Conservation (phyloP, 2,888 invertebrate genomes). For the Alcis repandata region DNA sequence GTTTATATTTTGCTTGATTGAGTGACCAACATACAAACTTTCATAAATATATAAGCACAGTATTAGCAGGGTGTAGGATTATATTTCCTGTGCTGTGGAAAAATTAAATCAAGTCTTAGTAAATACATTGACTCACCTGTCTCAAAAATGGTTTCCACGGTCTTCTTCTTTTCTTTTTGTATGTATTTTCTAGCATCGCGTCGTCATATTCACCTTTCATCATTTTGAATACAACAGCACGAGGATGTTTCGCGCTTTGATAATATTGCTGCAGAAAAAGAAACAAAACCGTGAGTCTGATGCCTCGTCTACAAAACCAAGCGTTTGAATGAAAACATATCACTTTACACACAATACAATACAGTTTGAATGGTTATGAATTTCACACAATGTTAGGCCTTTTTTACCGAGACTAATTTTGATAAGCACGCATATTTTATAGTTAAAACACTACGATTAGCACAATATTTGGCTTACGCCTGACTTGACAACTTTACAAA, state of each 20-base stretch:
- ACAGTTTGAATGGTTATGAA: background rate
- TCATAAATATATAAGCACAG: too few relatives aligned
- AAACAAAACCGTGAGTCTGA: conserved; percentile 5
- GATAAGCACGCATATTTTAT: background rate
- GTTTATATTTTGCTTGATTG: too few relatives aligned
- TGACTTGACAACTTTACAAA: too few relatives aligned
- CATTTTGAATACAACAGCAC: conserved; percentile 7
- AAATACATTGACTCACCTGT: conserved; percentile 32
- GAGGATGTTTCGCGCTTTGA: background rate
- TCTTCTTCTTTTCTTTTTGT: background rate
- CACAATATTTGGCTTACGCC: too few relatives aligned
- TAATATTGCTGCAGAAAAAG: conserved; percentile 21
- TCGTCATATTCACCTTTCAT: conserved; percentile 7
- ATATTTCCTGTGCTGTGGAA: too few relatives aligned
- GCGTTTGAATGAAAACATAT: conserved; percentile 6
- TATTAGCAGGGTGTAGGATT: too few relatives aligned
- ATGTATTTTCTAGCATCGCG: background rate
- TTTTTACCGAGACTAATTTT: background rate
- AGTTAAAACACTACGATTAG: background rate
- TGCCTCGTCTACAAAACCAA: conserved; percentile 10
- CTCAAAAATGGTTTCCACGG: conserved; percentile 26
- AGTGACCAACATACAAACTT: too few relatives aligned
- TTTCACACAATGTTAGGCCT: background rate
- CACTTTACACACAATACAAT: too few relatives aligned
- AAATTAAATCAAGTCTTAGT: background rate